Conservation (phyloP, 2,888 invertebrate species). For the Synanthedon andrenaeformis region DNA sequence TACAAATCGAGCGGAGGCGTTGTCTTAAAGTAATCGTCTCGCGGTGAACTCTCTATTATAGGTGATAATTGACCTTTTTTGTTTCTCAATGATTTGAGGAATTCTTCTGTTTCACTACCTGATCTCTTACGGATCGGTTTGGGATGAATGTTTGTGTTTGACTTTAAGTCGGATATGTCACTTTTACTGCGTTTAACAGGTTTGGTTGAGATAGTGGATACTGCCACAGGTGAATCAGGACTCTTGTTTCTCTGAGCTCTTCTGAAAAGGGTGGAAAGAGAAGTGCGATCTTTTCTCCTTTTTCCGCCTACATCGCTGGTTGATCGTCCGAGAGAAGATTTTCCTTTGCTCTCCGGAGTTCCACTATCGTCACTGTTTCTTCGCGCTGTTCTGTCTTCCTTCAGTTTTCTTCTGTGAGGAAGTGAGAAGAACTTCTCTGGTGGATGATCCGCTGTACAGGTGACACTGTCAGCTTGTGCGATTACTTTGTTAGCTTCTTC, state of each 20-base stretch:
- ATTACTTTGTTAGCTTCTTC: slow-evolving; percentile 82
- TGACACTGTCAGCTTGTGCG: slow-evolving; percentile 79
- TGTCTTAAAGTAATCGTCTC: slow-evolving; percentile 76
- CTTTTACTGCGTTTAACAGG: slow-evolving; percentile 73
- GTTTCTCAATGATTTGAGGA: slow-evolving; percentile 61
- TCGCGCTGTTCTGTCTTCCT: slow-evolving; percentile 43
- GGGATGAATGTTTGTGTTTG: slow-evolving; percentile 50
- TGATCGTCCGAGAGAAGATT: slow-evolving; percentile 63
- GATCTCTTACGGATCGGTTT: slow-evolving; percentile 69
- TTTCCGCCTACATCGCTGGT: slow-evolving; percentile 68
- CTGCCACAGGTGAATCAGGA: slow-evolving; percentile 62
- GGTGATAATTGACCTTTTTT: slow-evolving; percentile 81
- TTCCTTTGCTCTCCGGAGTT: slow-evolving; percentile 30
- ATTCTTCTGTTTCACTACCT: slow-evolving; percentile 73
- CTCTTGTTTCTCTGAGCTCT: slow-evolving; percentile 67
- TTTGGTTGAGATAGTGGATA: slow-evolving; percentile 45
- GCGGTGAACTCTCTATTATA: slow-evolving; percentile 81
- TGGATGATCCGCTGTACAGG: slow-evolving; percentile 72
- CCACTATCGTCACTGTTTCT: slow-evolving; percentile 70
- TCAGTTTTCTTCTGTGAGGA: slow-evolving; percentile 72
- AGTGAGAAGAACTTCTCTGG: slow-evolving; percentile 78
- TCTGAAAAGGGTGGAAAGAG: slow-evolving; percentile 76
- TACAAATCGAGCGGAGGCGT: slow-evolving; percentile 50
- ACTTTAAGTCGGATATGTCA: slow-evolving; percentile 74
- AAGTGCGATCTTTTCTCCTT: slow-evolving; percentile 67